Evolutionary conservation across 1,140 invertebrate genomes (phyloP).

Genomic region (Magallana gigas): DNA sequence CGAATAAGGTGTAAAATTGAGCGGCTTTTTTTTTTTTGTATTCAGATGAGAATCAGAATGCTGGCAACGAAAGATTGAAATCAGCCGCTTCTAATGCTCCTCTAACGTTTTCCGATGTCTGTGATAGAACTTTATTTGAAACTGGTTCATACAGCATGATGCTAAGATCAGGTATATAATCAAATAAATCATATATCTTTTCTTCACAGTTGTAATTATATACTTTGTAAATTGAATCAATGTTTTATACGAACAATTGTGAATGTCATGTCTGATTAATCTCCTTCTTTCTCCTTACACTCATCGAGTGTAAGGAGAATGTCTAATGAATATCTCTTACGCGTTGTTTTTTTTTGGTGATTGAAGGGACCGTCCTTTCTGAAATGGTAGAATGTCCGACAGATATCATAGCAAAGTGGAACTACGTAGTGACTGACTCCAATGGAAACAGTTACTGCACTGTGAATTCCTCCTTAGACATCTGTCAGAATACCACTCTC

Average conservation of each 20-base stretch:
- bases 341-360: no score
- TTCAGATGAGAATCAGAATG: not conserved
- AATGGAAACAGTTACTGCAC: no score
- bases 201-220: not conserved
- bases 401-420: no score
- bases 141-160: slow-evolving; percentile 10
- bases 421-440: no score
- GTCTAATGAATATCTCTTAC: no score
- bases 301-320: no score
- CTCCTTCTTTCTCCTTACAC: no score
- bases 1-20: not conserved
- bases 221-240: not conserved
- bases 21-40: not conserved
- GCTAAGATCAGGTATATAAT: not conserved
- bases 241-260: not conserved
- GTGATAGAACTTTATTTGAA: slow-evolving; percentile 24
- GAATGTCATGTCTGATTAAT: not conserved
- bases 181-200: no score
- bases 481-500: no score
- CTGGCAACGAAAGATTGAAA: slow-evolving; percentile 22
- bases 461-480: no score
- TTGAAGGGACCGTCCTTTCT: no score
- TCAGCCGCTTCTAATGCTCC: not conserved
- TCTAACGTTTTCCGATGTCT: not conserved
- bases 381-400: no score